Evolutionary conservation across 2,888 invertebrate genomes (phyloP).

Genomic region (Ormyrus labotus): DNA sequence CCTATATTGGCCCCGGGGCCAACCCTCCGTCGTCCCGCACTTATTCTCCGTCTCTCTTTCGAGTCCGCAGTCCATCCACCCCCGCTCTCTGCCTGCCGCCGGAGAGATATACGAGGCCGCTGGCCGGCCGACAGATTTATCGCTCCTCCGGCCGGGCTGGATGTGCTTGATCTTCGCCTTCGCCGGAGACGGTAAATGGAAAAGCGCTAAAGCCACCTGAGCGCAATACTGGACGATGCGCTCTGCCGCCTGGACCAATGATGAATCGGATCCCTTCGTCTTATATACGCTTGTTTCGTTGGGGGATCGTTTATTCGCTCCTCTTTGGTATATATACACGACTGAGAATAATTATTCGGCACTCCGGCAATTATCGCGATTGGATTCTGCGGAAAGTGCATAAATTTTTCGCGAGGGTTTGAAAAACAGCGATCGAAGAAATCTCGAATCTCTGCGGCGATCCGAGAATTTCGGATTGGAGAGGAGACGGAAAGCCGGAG

Average conservation of each 20-base stretch:
- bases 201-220: slow-evolving; percentile 28
- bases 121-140: slow-evolving; percentile 69
- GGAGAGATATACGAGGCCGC: slow-evolving; percentile 68
- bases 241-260: slow-evolving; percentile 7
- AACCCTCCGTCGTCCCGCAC: slow-evolving; percentile 45
- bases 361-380: slow-evolving; percentile 14
- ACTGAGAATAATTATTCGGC: not conserved
- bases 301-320: not conserved
- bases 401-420: no score
- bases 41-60: slow-evolving; percentile 35
- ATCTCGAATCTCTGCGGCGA: no score
- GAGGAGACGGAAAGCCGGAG: no score
- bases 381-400: not conserved
- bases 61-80: slow-evolving; percentile 13
- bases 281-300: slow-evolving; percentile 20
- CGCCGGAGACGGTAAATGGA: not conserved
- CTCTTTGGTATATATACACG: not conserved
- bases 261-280: slow-evolving; percentile 27
- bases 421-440: no score
- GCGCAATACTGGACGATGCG: not conserved
- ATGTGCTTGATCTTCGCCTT: not conserved
- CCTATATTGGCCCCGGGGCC: slow-evolving; percentile 71
- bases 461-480: no score
- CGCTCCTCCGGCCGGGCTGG: slow-evolving; percentile 51
- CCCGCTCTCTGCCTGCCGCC: slow-evolving; percentile 33